phyloP scores from a whole-genome alignment of 1,140 invertebrate genomes.

The Microplitis demolitor region DNA sequence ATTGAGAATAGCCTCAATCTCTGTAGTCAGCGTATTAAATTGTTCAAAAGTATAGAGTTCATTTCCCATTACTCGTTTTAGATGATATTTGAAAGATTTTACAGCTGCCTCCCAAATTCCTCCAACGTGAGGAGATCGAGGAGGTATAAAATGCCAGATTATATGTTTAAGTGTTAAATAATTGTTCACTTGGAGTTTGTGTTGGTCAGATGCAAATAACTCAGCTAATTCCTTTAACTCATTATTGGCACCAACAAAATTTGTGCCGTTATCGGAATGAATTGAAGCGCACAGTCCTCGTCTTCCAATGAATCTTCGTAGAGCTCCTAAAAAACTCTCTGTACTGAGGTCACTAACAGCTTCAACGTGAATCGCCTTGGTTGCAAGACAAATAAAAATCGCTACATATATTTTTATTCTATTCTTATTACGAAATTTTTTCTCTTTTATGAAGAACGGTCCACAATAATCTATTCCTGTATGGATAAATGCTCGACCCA shows the following conservation, averaged over 20 bases:
- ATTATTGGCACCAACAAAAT: conserved; percentile 4
- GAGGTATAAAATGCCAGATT: conserved; percentile 4
- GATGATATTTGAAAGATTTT: conserved; percentile 3
- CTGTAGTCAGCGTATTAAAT: not conserved
- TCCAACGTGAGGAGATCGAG: not conserved
- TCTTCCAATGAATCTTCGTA: not conserved
- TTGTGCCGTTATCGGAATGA: conserved; percentile 3
- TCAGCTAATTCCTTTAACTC: not conserved
- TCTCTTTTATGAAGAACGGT: too few species aligned
- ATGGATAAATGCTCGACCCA: not conserved
- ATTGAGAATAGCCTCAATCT: not conserved
- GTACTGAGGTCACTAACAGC: too few species aligned
- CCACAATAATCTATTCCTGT: too few species aligned
- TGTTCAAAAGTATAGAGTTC: not conserved
- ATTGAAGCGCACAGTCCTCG: not conserved
- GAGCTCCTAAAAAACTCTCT: not conserved
- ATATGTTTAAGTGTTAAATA: not conserved
- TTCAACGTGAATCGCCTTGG: too few species aligned
- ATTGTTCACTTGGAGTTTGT: not conserved
- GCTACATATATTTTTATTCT: too few species aligned
- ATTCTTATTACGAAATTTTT: too few species aligned
- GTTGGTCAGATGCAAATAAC: not conserved
- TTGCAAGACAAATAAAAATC: too few species aligned
- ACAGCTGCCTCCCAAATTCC: conserved; percentile 7
- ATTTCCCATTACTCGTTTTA: not conserved